Evolutionary conservation across 2,797 vertebrate genomes (phyloP).

Genomic region (Oceanodroma leucorhoa): DNA sequence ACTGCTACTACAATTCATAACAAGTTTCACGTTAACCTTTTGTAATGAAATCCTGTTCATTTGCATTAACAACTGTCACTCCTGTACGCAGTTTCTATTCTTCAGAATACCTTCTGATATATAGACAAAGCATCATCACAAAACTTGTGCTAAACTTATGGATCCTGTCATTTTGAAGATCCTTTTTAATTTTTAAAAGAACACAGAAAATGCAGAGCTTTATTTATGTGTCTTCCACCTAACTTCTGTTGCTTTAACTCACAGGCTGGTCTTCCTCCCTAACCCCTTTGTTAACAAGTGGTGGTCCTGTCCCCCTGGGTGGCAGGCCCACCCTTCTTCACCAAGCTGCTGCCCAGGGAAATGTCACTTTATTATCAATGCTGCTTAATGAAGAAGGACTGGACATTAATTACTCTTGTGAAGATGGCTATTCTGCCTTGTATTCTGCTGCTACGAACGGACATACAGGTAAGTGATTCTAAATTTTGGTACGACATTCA

Average conservation of each 20-base stretch:
- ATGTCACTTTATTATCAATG: conserved; percentile 99
- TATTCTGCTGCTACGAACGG: conserved; percentile 98
- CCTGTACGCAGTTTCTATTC: background rate
- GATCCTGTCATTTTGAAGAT: conserved; percentile 21
- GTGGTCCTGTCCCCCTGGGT: conserved; percentile 99
- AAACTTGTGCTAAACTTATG: conserved; percentile 49
- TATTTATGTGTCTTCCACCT: conserved; percentile 58
- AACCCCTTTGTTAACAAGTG: conserved; percentile 90
- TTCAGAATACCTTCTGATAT: background rate
- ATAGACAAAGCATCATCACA: background rate
- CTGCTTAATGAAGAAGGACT: conserved; percentile 99
- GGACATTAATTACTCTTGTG: conserved; percentile 83
- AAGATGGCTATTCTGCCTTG: conserved; percentile 95
- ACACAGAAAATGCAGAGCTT: conserved; percentile 12
- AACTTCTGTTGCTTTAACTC: conserved; percentile 82
- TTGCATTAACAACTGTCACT: conserved; percentile 4
- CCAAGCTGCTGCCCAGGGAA: conserved; percentile 99
- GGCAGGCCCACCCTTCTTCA: conserved; percentile 96
- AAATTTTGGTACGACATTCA: background rate
- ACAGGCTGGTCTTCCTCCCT: conserved; percentile 98
- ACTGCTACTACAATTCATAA: background rate
- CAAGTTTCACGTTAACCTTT: conserved; percentile 1
- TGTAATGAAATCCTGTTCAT: background rate
- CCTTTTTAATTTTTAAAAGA: background rate
- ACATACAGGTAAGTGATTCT: conserved; percentile 86